Conservation (phyloP, 1,140 invertebrate genomes). For the Brachystomella parvula region DNA sequence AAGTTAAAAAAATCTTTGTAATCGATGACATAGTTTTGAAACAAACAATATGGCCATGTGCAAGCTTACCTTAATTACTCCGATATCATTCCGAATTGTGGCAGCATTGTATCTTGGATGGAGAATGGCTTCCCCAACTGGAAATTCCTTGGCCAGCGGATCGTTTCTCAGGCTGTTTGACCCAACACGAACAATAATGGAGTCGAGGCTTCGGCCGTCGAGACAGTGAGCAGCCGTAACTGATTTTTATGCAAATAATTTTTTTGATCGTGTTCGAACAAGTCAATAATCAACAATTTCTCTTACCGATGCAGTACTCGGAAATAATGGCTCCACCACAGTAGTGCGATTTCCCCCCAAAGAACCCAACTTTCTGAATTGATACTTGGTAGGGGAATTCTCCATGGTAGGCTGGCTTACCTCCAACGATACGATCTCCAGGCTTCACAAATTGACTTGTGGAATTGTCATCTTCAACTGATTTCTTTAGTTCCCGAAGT, state of each 20-base stretch:
- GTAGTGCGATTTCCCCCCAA: slow-evolving; percentile 34
- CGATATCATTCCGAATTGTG: slow-evolving; percentile 34
- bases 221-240: slow-evolving; percentile 33
- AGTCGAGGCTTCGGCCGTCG: slow-evolving; percentile 26
- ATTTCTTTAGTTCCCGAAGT: slow-evolving; percentile 12
- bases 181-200: slow-evolving; percentile 31
- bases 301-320: slow-evolving; percentile 12
- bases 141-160: slow-evolving; percentile 18
- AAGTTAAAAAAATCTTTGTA: not conserved
- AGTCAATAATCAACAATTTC: not conserved
- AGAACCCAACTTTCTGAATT: slow-evolving; percentile 33
- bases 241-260: not conserved
- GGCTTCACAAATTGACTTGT: slow-evolving; percentile 17
- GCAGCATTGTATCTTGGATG: slow-evolving; percentile 31
- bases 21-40: not conserved
- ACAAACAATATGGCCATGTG: no score
- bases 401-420: slow-evolving; percentile 34
- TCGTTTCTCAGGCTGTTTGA: slow-evolving; percentile 30
- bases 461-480: not conserved
- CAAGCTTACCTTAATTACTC: slow-evolving; percentile 26
- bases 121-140: slow-evolving; percentile 15
- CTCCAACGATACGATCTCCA: slow-evolving; percentile 22
- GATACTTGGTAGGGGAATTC: slow-evolving; percentile 37
- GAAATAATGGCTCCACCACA: slow-evolving; percentile 23
- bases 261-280: not conserved